These are phyloP conservation scores for Pipistrellus pipistrellus DNA, from an alignment of 2,797 vertebrate genomes.

Conservation along the genomic window DNA sequence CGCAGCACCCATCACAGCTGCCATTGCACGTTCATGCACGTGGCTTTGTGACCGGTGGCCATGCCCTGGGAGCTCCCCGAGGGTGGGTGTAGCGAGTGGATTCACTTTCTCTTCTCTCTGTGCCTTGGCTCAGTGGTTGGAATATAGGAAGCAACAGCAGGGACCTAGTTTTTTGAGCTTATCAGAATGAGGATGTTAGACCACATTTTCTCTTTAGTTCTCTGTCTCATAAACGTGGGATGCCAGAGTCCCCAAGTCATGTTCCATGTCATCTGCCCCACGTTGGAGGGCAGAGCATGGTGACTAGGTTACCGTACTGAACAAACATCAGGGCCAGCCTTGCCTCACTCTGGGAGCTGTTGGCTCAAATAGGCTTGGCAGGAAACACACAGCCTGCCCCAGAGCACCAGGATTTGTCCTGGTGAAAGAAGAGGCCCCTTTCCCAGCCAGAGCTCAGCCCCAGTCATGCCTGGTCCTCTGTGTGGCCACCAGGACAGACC, in stretches of 20 bases:
- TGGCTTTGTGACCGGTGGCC: not conserved
- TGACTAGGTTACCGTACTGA: not conserved
- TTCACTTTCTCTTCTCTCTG: not conserved
- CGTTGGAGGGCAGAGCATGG: not conserved
- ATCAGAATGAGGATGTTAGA: not conserved
- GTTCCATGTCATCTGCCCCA: not conserved
- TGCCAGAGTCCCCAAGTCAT: not conserved
- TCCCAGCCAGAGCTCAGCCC: not conserved
- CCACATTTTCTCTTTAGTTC: not conserved
- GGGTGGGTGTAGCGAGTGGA: accelerated
- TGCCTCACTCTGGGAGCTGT: not conserved
- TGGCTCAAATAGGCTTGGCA: accelerated
- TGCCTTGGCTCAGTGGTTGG: not conserved
- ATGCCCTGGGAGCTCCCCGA: accelerated
- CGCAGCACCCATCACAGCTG: not conserved
- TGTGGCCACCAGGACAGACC: not conserved
- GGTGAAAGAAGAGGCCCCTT: not conserved
- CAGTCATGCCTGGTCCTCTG: not conserved
- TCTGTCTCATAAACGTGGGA: not conserved
- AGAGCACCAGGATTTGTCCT: accelerated
- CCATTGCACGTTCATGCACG: accelerated
- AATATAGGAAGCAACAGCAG: accelerated
- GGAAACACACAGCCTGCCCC: no score
- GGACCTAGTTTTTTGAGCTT: not conserved
- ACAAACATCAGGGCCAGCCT: not conserved